Conservation (phyloP, 2,888 invertebrate genomes). For the Volucella inanis region DNA sequence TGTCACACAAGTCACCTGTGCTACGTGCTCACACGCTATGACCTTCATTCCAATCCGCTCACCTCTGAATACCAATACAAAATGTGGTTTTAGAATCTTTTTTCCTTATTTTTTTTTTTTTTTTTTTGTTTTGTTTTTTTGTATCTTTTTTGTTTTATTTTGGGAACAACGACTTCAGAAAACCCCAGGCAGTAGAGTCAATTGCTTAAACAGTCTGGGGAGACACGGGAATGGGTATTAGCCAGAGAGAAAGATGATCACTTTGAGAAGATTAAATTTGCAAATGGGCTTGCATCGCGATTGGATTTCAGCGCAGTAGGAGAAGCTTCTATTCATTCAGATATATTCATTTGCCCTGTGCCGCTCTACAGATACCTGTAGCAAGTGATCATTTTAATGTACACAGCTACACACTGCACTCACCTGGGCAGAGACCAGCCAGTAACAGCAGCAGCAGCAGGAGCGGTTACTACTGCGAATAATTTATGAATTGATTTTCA, state of each 20-base stretch:
- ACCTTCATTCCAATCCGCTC: slow-evolving; percentile 66
- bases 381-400: slow-evolving; percentile 73
- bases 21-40: slow-evolving; percentile 73
- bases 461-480: slow-evolving; percentile 53
- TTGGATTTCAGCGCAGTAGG: slow-evolving; percentile 63
- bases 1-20: slow-evolving; percentile 75
- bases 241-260: slow-evolving; percentile 69
- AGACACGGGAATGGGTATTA: slow-evolving; percentile 44
- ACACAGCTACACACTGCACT: slow-evolving; percentile 68
- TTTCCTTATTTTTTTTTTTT: too few species aligned
- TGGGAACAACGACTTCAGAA: neutral
- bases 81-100: too few species aligned
- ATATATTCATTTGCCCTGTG: neutral
- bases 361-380: slow-evolving; percentile 36
- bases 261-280: slow-evolving; percentile 71
- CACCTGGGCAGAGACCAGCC: slow-evolving; percentile 22
- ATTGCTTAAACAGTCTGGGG: slow-evolving; percentile 8
- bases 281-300: slow-evolving; percentile 69
- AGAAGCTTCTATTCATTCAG: slow-evolving; percentile 22
- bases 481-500: slow-evolving; percentile 81
- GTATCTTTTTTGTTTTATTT: too few species aligned
- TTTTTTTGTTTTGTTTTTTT: too few species aligned
- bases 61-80: neutral
- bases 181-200: slow-evolving; percentile 29
- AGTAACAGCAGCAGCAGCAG: too few species aligned